phyloP scores from a whole-genome alignment of 1,140 invertebrate species.

The Caerostris darwini region DNA sequence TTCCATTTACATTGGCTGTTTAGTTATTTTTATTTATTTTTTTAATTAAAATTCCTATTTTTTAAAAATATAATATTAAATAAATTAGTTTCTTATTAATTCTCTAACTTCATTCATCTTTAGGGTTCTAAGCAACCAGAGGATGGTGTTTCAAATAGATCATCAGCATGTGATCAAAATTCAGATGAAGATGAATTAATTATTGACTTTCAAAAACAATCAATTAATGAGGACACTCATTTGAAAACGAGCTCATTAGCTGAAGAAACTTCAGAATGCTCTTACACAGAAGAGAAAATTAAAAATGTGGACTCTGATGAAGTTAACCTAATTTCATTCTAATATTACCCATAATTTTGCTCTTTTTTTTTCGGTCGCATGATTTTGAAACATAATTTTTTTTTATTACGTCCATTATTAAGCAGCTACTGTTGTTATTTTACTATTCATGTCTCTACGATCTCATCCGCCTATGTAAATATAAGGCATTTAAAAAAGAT shows the following conservation, averaged over 20 bases:
- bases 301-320: neutral
- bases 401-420: neutral
- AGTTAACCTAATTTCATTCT: neutral
- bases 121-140: slow-evolving; percentile 44
- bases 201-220: neutral
- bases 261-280: neutral
- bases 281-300: slow-evolving; percentile 1
- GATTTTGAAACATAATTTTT: too few relatives aligned
- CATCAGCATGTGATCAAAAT: slow-evolving; percentile 13
- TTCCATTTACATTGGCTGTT: neutral
- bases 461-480: neutral
- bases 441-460: neutral
- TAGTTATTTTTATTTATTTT: neutral
- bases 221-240: neutral
- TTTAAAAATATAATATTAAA: neutral
- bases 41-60: neutral
- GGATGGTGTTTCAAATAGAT: slow-evolving; percentile 35
- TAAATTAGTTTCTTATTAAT: neutral
- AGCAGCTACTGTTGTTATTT: neutral
- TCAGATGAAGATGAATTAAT: slow-evolving; percentile 13
- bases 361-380: neutral
- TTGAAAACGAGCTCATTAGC: neutral
- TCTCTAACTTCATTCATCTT: slow-evolving; percentile 60
- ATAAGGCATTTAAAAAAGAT: too few relatives aligned
- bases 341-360: neutral